Conservation (phyloP, 2,113 vertebrate species). For the Strix uralensis region DNA sequence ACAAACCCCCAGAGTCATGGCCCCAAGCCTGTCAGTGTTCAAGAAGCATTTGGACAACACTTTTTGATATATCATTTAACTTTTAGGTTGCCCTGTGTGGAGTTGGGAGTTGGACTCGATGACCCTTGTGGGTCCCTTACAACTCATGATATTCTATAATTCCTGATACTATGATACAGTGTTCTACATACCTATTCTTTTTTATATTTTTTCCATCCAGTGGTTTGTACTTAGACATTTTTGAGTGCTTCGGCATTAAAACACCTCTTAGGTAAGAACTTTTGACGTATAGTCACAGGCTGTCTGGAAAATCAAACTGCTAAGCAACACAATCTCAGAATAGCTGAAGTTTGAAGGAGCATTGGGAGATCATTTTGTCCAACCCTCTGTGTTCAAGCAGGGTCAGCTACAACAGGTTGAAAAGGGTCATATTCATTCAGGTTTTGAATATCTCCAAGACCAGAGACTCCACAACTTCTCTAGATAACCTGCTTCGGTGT, state of each 20-base stretch:
- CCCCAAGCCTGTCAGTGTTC: not conserved
- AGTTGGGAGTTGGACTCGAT: not conserved
- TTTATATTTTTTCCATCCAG: not conserved
- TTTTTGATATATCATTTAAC: not conserved
- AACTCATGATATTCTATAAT: not conserved
- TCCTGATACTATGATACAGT: not conserved
- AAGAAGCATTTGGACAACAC: not conserved
- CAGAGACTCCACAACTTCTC: not conserved
- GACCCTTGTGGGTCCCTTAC: not conserved
- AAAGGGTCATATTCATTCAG: not conserved
- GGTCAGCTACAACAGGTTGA: not conserved
- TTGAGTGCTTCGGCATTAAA: not conserved
- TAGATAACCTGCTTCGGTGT: not conserved
- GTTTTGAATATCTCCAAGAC: not conserved
- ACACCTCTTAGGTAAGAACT: not conserved
- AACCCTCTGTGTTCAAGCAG: not conserved
- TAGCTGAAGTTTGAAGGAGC: not conserved
- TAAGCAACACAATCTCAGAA: not conserved
- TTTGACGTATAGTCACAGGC: not conserved
- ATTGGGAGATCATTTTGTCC: not conserved
- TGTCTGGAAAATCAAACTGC: not conserved
- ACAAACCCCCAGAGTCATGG: not conserved
- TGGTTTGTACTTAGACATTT: not conserved
- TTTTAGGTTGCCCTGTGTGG: not conserved
- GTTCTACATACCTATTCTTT: not conserved